Base-by-base conservation (phyloP, 2,113 vertebrate genomes). In the Natator depressus region DNA sequence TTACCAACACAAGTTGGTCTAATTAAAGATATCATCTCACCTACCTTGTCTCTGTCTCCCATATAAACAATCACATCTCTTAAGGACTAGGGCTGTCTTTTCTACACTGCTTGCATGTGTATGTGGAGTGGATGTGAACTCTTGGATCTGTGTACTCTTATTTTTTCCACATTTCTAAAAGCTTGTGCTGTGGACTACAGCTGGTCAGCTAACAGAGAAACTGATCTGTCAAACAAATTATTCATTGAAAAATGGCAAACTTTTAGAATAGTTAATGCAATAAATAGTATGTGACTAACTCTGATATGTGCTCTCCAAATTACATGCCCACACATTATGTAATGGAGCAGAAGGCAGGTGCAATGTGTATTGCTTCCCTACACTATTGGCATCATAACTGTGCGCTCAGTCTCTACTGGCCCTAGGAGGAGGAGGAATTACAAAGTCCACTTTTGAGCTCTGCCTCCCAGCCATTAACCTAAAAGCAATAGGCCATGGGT, bases 291-390 rank as follows among this genome's bases (percentile, higher is more conserved):
- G 19, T 20, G 65, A n/a, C 57, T 72, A 81, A 13, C 3, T 27
- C 88, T 16, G 69, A 89, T 35, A 13, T 2, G n/a, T 46, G n/a
- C 16, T 46, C 25, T 94, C 84, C 3, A 2, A 81, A 46, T 17
- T 82, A 35, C 22, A 50, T 57, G 75, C 50, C 91, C 51, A 69
- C 80, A 46, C 80, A n/a, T 8, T 35, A 16, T 2, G 6, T 0
- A 75, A 8, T 20, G 91, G 87, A 90, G 49, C 8, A 90, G 87
- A 93, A 93, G 14, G 25, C 80, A 90, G 82, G 24, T 91, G 89
- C 35, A 72, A 72, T 4, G 8, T 72, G n/a, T 2, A 1, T 72
- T 88, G 54, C 78, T 62, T 81, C 50, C 54, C 93, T 49, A 42
- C 47, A 14, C 7, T 10, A 3, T 6, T 72, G 85, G 35, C 20